Percentiles rank a stretch among this genome's conserved stretches.
phyloP scores from a whole-genome alignment of 2,797 vertebrate genomes.

The Eremophila alpestris region DNA sequence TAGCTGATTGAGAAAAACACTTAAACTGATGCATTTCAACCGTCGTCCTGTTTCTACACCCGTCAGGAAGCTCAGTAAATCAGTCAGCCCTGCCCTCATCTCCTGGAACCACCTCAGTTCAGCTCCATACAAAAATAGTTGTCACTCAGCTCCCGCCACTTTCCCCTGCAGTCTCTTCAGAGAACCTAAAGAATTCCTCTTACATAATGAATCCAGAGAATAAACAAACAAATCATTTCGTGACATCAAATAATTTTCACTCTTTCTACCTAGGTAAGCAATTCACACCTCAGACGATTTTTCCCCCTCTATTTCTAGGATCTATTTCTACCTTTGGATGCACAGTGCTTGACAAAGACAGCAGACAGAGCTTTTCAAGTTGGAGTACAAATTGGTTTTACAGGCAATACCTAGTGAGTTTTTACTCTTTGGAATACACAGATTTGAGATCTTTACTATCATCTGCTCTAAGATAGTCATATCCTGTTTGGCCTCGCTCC shows the following conservation, averaged over 20 bases:
- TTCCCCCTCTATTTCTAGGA: neutral
- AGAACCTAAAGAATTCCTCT: neutral
- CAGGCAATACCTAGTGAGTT: neutral
- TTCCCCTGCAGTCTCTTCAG: neutral
- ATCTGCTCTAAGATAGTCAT: neutral
- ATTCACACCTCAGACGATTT: neutral
- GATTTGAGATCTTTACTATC: neutral
- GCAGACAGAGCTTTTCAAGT: neutral
- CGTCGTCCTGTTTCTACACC: neutral
- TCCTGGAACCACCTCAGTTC: neutral
- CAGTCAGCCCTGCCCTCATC: neutral
- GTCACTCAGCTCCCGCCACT: neutral
- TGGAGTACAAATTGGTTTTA: neutral
- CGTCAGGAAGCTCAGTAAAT: neutral
- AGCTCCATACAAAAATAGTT: neutral
- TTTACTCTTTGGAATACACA: neutral
- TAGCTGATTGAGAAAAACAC: neutral
- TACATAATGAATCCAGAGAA: neutral
- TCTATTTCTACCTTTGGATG: neutral
- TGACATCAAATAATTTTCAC: neutral
- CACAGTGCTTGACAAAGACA: neutral
- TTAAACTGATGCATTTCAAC: neutral
- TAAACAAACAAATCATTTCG: slow-evolving; percentile 11
- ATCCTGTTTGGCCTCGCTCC: neutral
- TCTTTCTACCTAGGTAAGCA: neutral